Percentiles rank a stretch among this genome's conserved stretches.
Conservation (phyloP, 2,888 invertebrate genomes). For the Acanthococcus lagerstroemiae region DNA sequence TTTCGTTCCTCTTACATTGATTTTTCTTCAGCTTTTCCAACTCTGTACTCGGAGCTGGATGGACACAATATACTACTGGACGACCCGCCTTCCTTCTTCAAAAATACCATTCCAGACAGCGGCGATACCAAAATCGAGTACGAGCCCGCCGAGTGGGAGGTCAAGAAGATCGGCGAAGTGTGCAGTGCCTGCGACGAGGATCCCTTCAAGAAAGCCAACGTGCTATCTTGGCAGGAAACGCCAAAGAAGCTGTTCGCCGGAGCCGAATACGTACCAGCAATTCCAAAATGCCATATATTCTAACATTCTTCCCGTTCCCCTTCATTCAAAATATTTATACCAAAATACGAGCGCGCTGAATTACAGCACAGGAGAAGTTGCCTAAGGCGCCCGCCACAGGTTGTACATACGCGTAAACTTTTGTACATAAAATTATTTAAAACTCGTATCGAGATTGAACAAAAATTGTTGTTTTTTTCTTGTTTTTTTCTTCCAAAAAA, state of each 20-base stretch:
- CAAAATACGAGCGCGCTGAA: no score
- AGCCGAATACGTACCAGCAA: slow-evolving; percentile 56
- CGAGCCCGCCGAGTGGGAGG: slow-evolving; percentile 75
- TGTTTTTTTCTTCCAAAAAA: no score
- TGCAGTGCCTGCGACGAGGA: slow-evolving; percentile 66
- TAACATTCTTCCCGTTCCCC: slow-evolving; percentile 40
- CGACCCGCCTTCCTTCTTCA: background rate
- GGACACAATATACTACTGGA: slow-evolving; percentile 5
- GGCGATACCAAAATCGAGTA: slow-evolving; percentile 7
- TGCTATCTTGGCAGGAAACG: slow-evolving; percentile 65
- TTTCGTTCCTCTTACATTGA: no score
- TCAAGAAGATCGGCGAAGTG: slow-evolving; percentile 65
- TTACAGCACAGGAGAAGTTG: no score
- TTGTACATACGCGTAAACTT: no score
- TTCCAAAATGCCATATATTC: slow-evolving; percentile 46
- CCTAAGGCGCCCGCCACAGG: no score
- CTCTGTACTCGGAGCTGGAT: slow-evolving; percentile 5
- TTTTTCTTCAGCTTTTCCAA: background rate
- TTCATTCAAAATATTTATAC: no score
- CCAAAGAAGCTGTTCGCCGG: slow-evolving; percentile 64
- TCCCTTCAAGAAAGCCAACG: slow-evolving; percentile 68
- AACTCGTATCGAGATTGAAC: no score
- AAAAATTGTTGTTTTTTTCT: no score
- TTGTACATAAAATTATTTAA: no score
- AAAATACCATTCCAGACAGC: slow-evolving; percentile 3